phyloP scores from a whole-genome alignment of 2,113 vertebrate genomes.

The Oriolus oriolus region DNA sequence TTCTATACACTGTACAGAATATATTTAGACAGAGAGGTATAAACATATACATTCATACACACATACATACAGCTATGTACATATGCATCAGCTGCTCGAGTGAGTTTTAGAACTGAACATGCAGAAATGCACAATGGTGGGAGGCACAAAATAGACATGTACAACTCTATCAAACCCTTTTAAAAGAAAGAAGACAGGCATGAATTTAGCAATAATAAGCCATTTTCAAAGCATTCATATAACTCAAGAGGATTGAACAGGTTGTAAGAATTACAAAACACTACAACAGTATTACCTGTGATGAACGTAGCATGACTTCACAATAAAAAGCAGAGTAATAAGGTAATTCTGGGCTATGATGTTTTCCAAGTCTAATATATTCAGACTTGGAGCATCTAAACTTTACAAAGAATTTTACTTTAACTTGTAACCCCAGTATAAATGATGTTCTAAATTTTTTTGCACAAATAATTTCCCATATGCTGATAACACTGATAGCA shows the following conservation, averaged over 20 bases:
- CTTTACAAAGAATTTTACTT: background rate
- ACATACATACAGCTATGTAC: slow-evolving; percentile 61
- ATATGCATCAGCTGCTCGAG: slow-evolving; percentile 3
- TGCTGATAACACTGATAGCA: background rate
- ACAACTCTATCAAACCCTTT: background rate
- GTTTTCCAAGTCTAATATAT: background rate
- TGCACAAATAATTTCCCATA: background rate
- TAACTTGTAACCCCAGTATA: background rate
- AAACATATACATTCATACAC: slow-evolving; percentile 69
- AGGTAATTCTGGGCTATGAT: background rate
- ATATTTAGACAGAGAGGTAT: slow-evolving; percentile 42
- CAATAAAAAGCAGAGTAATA: background rate
- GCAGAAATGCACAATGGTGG: slow-evolving; percentile 16
- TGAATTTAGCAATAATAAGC: background rate
- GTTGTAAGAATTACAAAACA: background rate
- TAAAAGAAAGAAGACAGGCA: background rate
- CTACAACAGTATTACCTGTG: background rate
- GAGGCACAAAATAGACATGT: slow-evolving; percentile 20
- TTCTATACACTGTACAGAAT: slow-evolving; percentile 72
- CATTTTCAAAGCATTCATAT: background rate
- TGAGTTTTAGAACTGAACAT: slow-evolving; percentile 8
- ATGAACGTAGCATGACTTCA: background rate
- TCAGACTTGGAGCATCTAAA: background rate
- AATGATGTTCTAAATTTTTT: background rate
- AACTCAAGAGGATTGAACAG: background rate